A percentile compares a stretch with the other conserved stretches of the same genome.
Evolutionary conservation across 2,113 vertebrate genomes (phyloP).

Genomic region (Cariama cristata): DNA sequence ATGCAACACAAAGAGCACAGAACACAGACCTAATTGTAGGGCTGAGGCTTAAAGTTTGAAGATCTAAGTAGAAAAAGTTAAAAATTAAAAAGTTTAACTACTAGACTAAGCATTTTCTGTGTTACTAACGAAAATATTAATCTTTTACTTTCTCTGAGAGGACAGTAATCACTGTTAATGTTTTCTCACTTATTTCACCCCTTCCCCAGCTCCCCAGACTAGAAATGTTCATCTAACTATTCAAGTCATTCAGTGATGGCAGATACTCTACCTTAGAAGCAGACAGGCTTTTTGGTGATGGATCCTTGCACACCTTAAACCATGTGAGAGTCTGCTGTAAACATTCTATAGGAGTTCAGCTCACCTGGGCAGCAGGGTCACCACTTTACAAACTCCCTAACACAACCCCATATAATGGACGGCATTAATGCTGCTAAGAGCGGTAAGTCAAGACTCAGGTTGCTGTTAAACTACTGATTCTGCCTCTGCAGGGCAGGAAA

Average conservation of each 20-base stretch:
- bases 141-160: not conserved
- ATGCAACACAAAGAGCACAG: not conserved
- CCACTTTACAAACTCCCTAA: not conserved
- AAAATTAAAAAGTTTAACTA: not conserved
- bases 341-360: not conserved
- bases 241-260: not conserved
- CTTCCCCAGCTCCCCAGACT: no score
- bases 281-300: not conserved
- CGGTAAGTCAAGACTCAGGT: not conserved
- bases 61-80: not conserved
- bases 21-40: not conserved
- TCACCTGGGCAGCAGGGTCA: not conserved
- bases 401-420: not conserved
- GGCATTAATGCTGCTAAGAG: not conserved
- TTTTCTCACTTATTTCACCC: not conserved
- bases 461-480: not conserved
- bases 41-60: not conserved
- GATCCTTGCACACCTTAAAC: not conserved
- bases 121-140: not conserved
- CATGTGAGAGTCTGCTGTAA: fast-evolving
- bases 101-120: not conserved
- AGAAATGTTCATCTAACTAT: not conserved
- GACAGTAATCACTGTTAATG: not conserved
- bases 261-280: not conserved
- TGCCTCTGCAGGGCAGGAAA: not conserved